phyloP scores from a whole-genome alignment of 2,888 invertebrate species.

The Folsomia candida region DNA sequence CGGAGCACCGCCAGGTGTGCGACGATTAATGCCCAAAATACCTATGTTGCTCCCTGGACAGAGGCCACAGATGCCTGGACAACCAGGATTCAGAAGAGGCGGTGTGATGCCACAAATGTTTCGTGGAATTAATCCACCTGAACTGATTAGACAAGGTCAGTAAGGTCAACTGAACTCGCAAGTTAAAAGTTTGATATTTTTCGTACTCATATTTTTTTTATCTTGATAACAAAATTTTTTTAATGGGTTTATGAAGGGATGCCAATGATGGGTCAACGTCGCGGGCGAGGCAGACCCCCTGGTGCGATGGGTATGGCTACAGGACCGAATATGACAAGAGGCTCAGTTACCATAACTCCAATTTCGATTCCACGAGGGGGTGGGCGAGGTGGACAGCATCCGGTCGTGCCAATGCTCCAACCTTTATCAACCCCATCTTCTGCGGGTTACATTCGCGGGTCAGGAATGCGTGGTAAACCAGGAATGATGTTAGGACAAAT shows the following conservation, averaged over 20 bases:
- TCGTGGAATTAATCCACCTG: neutral
- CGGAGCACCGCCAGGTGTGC: too few species aligned
- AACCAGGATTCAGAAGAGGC: too few species aligned
- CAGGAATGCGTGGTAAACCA: neutral
- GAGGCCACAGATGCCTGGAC: neutral
- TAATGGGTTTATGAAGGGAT: too few species aligned
- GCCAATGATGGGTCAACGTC: neutral
- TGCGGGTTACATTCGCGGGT: neutral
- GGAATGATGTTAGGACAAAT: neutral
- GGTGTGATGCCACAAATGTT: neutral
- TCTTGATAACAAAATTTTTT: too few species aligned
- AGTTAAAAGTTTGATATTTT: too few species aligned
- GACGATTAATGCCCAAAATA: neutral
- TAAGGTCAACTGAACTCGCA: too few species aligned
- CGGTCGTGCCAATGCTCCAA: neutral
- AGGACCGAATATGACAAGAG: neutral
- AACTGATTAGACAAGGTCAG: neutral
- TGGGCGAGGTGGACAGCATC: neutral
- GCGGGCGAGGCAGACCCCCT: neutral
- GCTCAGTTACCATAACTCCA: neutral
- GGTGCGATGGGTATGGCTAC: too few species aligned
- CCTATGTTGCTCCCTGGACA: neutral
- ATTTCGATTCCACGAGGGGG: neutral
- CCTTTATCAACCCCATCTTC: too few species aligned
- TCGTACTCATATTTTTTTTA: neutral